Conservation (phyloP, 2,888 invertebrate genomes). For the Phortica magna region DNA sequence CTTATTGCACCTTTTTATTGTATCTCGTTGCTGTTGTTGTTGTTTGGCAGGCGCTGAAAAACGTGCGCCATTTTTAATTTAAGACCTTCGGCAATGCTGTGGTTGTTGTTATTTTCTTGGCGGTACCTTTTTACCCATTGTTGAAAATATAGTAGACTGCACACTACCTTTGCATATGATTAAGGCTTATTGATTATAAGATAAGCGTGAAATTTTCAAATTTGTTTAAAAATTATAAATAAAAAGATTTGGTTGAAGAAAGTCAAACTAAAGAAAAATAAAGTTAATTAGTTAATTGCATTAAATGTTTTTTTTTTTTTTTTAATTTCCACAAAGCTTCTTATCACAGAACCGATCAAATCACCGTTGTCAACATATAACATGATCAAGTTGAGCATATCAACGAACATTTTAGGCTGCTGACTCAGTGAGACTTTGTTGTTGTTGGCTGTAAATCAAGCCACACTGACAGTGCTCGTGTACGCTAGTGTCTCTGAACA, state of each 20-base stretch:
- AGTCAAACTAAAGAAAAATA: too few relatives aligned
- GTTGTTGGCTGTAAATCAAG: background rate
- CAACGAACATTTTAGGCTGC: background rate
- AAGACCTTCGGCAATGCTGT: conserved; percentile 60
- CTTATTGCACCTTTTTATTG: background rate
- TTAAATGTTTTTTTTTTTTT: too few relatives aligned
- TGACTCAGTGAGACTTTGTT: background rate
- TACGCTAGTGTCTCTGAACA: background rate
- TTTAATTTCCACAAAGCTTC: too few relatives aligned
- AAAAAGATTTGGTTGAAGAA: background rate
- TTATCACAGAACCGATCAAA: background rate
- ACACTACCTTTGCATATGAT: background rate
- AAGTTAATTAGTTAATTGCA: too few relatives aligned
- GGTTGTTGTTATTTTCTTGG: background rate
- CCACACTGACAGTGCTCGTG: background rate
- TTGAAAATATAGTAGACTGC: background rate
- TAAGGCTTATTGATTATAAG: background rate
- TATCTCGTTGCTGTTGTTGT: background rate
- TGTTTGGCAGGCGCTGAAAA: conserved; percentile 44
- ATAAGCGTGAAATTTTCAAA: background rate
- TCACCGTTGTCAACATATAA: background rate
- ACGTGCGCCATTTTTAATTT: conserved; percentile 63
- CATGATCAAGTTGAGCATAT: background rate
- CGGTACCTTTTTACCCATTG: background rate
- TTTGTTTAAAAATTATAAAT: background rate